A percentile compares a stretch with the other conserved stretches of the same genome.
phyloP scores from a whole-genome alignment of 2,797 vertebrate species.

The Muscicapa striata region DNA sequence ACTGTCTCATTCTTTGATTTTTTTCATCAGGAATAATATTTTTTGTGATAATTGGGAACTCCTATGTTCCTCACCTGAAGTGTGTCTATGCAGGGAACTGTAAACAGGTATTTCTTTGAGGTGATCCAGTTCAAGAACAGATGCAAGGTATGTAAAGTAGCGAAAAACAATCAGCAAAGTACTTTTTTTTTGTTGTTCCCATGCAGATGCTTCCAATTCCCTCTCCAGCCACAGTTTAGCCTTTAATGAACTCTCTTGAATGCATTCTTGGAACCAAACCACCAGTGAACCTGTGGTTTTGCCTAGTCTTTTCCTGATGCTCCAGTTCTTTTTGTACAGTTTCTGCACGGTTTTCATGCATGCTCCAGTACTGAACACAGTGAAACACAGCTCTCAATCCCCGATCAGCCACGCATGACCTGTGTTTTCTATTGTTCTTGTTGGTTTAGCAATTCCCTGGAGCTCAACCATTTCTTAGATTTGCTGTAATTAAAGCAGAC shows the following conservation, averaged over 20 bases:
- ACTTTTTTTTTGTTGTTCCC: neutral
- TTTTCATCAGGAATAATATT: neutral
- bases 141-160: neutral
- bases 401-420: neutral
- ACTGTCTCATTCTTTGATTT: neutral
- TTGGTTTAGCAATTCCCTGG: neutral
- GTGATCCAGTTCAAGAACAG: neutral
- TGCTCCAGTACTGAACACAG: neutral
- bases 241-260: neutral
- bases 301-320: neutral
- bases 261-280: neutral
- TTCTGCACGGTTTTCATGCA: neutral
- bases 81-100: neutral
- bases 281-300: neutral
- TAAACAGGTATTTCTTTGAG: neutral
- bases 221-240: conserved; percentile 9
- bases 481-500: conserved; percentile 3
- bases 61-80: neutral
- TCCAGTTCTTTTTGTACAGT: neutral
- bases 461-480: neutral
- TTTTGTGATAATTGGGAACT: neutral
- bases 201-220: neutral
- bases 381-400: neutral
- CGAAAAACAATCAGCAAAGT: neutral
- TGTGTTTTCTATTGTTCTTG: conserved; percentile 22